Percentiles rank a stretch among this genome's conserved stretches.
Evolutionary conservation across 2,797 vertebrate genomes (phyloP).

Genomic region (Pseudotriccus pelzelni): DNA sequence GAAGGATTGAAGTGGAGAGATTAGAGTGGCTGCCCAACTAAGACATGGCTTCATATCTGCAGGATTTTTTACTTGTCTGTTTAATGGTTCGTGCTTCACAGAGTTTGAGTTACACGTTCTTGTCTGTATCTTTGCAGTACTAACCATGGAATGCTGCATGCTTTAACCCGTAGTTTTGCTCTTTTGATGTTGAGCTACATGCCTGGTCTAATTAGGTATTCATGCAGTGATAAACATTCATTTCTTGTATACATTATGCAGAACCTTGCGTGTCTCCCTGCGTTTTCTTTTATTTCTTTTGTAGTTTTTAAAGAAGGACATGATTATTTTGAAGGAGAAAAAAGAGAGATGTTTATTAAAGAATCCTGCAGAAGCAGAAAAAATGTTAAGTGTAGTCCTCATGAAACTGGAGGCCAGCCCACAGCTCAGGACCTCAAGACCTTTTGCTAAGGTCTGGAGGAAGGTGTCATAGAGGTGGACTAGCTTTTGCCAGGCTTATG

Average conservation of each 20-base stretch:
- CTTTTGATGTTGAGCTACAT: not conserved
- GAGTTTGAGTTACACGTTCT: not conserved
- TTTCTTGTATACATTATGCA: conserved; percentile 28
- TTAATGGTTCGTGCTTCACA: conserved; percentile 36
- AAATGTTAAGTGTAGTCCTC: not conserved
- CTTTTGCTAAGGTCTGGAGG: not conserved
- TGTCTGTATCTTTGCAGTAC: not conserved
- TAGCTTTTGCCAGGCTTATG: not conserved
- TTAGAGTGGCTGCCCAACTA: not conserved
- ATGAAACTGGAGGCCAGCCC: not conserved
- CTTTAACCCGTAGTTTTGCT: not conserved
- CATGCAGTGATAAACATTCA: not conserved
- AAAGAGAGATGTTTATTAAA: not conserved
- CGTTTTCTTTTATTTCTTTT: conserved; percentile 23
- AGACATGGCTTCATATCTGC: conserved; percentile 13
- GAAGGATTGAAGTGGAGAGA: not conserved
- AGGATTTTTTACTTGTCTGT: conserved; percentile 3
- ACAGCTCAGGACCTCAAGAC: not conserved
- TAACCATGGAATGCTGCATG: not conserved
- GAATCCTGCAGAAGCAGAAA: not conserved
- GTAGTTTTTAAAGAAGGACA: not conserved
- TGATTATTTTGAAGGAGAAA: not conserved
- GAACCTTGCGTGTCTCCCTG: not conserved
- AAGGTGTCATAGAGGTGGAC: not conserved
- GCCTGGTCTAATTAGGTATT: conserved; percentile 42